A percentile compares a stretch with the other conserved stretches of the same genome.
Evolutionary conservation across 2,888 invertebrate species (phyloP).

Genomic region (Limnephilus rhombicus): DNA sequence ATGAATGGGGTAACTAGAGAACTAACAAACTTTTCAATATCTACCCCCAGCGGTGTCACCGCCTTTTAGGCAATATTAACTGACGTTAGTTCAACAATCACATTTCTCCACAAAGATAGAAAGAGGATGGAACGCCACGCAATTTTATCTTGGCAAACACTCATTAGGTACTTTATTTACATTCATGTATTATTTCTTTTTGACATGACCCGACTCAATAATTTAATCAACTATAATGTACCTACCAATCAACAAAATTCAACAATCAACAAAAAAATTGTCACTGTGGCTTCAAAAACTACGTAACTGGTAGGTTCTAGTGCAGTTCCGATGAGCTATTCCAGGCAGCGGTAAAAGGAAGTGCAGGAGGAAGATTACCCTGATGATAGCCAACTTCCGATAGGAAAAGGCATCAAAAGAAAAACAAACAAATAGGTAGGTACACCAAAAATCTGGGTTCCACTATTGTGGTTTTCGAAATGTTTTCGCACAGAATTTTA

Average conservation of each 20-base stretch:
- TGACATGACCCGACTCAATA: too few species aligned
- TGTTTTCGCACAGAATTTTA: neutral
- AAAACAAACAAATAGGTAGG: neutral
- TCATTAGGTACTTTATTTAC: too few species aligned
- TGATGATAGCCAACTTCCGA: neutral
- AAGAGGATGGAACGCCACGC: neutral
- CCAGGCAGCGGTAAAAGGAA: neutral
- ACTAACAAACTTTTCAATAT: neutral
- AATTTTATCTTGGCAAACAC: neutral
- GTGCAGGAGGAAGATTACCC: neutral
- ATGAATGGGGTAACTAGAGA: neutral
- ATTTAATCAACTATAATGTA: too few species aligned
- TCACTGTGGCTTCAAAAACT: too few species aligned
- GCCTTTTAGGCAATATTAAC: neutral
- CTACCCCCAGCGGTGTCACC: neutral
- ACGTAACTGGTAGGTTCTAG: too few species aligned
- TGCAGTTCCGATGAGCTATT: neutral
- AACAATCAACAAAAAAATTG: neutral
- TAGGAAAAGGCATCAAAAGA: neutral
- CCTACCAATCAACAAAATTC: too few species aligned
- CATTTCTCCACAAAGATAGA: neutral
- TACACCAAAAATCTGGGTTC: neutral
- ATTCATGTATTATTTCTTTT: neutral
- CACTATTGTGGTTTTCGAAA: neutral
- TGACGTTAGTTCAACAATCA: neutral